phyloP scores from a whole-genome alignment of 1,140 invertebrate species.

The Coelopa frigida region DNA sequence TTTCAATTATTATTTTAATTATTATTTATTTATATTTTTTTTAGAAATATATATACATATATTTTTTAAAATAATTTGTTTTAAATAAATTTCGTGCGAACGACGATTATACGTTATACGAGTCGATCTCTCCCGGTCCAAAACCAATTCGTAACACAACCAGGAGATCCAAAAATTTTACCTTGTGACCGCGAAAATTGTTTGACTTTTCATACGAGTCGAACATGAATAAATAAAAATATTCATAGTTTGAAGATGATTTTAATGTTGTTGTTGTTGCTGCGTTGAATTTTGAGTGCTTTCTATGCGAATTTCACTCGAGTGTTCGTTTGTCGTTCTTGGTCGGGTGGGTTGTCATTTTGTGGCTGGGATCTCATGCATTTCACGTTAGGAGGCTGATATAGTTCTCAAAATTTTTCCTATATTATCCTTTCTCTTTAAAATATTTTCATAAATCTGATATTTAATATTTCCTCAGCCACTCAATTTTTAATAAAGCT shows the following conservation, averaged over 20 bases:
- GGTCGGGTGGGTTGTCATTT: constrained; percentile 6
- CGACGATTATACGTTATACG: constrained; percentile 34
- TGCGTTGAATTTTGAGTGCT: constrained; percentile 3
- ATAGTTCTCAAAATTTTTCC: too few species aligned
- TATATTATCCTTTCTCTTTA: too few species aligned
- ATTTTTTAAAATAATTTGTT: constrained; percentile 3
- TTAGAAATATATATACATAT: constrained; percentile 2
- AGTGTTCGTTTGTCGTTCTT: not conserved
- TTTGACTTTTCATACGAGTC: constrained; percentile 19
- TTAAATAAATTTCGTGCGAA: not conserved
- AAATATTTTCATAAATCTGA: too few species aligned
- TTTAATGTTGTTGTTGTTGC: not conserved
- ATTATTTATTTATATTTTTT: not conserved
- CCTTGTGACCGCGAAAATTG: constrained; percentile 46
- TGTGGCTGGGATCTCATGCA: constrained; percentile 7
- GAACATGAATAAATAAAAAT: constrained; percentile 10
- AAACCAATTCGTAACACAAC: constrained; percentile 47
- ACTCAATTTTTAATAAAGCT: too few species aligned
- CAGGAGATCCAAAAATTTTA: constrained; percentile 45
- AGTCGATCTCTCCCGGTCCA: constrained; percentile 46
- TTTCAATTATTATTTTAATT: constrained; percentile 3
- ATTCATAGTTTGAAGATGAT: not conserved
- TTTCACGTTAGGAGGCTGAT: too few species aligned
- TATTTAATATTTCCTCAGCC: too few species aligned
- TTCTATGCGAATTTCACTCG: not conserved